Evolutionary conservation across 2,888 invertebrate genomes (phyloP).

Genomic region (Ceraclea dissimilis): DNA sequence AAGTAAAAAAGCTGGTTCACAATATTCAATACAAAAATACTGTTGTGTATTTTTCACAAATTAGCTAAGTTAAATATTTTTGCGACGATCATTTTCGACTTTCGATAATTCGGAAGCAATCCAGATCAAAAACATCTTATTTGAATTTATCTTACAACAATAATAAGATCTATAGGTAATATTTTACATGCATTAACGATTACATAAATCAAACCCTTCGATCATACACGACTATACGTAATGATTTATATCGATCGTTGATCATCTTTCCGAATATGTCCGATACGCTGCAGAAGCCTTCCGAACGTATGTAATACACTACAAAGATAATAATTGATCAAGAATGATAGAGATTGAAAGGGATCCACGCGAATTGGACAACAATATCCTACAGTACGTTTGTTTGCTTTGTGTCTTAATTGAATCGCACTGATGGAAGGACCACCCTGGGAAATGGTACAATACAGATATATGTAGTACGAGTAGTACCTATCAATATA

Average conservation of each 20-base stretch:
- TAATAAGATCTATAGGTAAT: background rate
- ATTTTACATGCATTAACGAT: background rate
- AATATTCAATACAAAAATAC: too few species aligned
- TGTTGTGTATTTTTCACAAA: too few species aligned
- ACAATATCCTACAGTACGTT: background rate
- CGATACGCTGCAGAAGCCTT: background rate
- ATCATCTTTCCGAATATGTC: background rate
- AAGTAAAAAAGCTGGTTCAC: too few species aligned
- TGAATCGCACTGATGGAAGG: slow-evolving; percentile 23
- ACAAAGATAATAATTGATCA: background rate
- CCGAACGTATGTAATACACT: background rate
- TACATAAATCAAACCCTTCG: background rate
- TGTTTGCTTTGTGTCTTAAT: slow-evolving; percentile 23
- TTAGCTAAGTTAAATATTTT: too few species aligned
- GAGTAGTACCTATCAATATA: too few species aligned
- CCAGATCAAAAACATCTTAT: too few species aligned
- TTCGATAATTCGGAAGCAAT: too few species aligned
- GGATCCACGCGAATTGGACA: slow-evolving; percentile 3
- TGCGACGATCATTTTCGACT: too few species aligned
- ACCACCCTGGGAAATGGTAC: slow-evolving; percentile 23
- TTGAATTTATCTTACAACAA: background rate
- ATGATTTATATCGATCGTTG: background rate
- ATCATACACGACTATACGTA: background rate
- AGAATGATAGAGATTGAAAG: background rate
- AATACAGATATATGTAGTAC: background rate